phyloP scores from a whole-genome alignment of 2,888 invertebrate species.

The Lucinisca nassula region DNA sequence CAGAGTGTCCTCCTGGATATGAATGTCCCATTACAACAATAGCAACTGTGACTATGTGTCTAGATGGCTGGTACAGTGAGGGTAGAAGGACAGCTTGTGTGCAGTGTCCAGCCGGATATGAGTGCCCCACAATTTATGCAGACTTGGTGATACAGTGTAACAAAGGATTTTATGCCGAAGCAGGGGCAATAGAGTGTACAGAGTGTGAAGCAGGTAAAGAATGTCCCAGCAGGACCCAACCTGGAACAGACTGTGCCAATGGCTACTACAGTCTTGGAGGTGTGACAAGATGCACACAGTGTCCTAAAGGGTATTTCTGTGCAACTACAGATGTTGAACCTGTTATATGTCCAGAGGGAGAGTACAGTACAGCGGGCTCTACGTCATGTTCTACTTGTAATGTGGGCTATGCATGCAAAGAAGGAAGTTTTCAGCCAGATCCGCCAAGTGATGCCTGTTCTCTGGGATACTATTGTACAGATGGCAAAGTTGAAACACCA shows the following conservation, averaged over 20 bases:
- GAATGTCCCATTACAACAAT: conserved; percentile 73
- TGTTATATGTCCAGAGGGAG: conserved; percentile 80
- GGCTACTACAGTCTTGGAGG: conserved; percentile 85
- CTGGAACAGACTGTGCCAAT: conserved; percentile 77
- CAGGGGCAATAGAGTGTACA: conserved; percentile 77
- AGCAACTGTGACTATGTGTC: conserved; percentile 76
- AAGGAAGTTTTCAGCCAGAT: conserved; percentile 79
- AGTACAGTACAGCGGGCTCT: conserved; percentile 73
- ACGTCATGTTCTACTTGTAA: conserved; percentile 74
- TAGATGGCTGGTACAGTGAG: conserved; percentile 79
- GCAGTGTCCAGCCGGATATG: conserved; percentile 84
- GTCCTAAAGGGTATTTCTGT: conserved; percentile 85
- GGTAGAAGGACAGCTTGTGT: conserved; percentile 81
- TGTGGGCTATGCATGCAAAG: conserved; percentile 82
- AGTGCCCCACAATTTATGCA: conserved; percentile 84
- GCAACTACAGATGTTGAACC: conserved; percentile 63
- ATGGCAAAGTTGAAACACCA: conserved; percentile 79
- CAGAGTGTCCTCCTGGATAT: conserved; percentile 82
- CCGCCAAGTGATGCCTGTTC: conserved; percentile 80
- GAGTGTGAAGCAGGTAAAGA: conserved; percentile 83
- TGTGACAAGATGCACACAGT: conserved; percentile 79
- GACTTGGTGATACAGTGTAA: conserved; percentile 74
- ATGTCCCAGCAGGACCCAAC: conserved; percentile 76
- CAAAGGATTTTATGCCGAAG: conserved; percentile 81
- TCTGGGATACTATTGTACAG: conserved; percentile 84